phyloP scores from a whole-genome alignment of 2,797 vertebrate species.

The Miichthys miiuy region DNA sequence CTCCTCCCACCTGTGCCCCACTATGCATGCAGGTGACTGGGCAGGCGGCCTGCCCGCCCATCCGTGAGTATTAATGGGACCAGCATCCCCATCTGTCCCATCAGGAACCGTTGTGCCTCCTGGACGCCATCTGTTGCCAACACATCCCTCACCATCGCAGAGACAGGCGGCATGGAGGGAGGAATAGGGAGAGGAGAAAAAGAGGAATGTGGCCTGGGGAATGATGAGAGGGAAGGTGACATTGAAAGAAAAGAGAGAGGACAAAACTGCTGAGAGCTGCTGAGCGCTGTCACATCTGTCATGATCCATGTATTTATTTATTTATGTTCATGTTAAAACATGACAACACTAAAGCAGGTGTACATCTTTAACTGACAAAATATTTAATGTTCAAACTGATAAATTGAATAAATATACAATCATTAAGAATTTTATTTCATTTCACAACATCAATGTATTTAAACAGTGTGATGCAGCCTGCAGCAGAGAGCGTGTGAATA shows the following conservation, averaged over 20 bases:
- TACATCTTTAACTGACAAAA: no score
- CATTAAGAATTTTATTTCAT: no score
- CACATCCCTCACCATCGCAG: slow-evolving; percentile 18
- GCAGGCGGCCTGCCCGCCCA: neutral
- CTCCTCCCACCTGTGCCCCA: slow-evolving; percentile 17
- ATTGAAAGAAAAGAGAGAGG: no score
- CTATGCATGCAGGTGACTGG: slow-evolving; percentile 10
- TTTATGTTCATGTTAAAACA: neutral
- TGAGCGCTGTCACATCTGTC: no score
- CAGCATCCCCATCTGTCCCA: slow-evolving; percentile 32
- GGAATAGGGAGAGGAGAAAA: neutral
- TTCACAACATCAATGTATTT: no score
- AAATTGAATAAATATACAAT: no score
- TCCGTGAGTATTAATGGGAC: slow-evolving; percentile 18
- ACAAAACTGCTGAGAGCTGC: neutral
- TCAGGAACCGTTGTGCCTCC: slow-evolving; percentile 22
- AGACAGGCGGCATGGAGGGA: neutral
- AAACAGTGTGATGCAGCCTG: no score
- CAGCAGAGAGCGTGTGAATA: no score
- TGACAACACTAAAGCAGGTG: neutral
- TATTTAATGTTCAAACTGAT: no score
- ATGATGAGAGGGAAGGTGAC: neutral
- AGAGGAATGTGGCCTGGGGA: neutral
- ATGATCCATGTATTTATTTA: neutral
- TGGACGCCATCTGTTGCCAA: slow-evolving; percentile 44